Evolutionary conservation across 2,113 vertebrate species (phyloP).

Genomic region (Reinhardtius hippoglossoides): DNA sequence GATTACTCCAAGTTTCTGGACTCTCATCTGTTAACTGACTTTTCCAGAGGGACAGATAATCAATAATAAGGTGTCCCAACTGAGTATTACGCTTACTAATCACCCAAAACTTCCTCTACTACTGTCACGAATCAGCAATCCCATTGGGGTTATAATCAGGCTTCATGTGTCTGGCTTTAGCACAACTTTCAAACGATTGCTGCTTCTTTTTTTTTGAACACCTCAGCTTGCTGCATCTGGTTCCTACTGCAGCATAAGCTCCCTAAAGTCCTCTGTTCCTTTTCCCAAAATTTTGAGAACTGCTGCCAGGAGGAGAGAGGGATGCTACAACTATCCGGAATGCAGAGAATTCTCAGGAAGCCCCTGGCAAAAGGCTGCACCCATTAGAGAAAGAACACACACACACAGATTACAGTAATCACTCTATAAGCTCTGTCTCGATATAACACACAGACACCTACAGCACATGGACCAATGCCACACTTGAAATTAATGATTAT

Average conservation of each 20-base stretch:
- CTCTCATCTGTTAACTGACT: neutral
- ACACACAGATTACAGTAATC: constrained; percentile 29
- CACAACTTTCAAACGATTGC: neutral
- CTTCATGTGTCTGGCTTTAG: neutral
- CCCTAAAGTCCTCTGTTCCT: constrained; percentile 7
- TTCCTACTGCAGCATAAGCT: constrained; percentile 31
- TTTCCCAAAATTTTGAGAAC: constrained; percentile 30
- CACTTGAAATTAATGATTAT: constrained; percentile 3
- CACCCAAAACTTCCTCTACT: neutral
- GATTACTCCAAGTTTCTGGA: neutral
- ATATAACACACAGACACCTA: constrained; percentile 1
- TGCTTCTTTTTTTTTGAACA: neutral
- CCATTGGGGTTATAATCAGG: constrained; percentile 9
- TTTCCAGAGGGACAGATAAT: neutral
- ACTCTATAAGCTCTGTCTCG: constrained; percentile 6
- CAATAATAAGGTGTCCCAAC: neutral
- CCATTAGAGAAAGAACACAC: constrained; percentile 31
- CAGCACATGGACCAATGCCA: neutral
- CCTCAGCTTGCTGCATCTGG: constrained; percentile 32
- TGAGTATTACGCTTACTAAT: neutral
- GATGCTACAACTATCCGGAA: constrained; percentile 62
- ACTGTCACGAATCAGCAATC: no score
- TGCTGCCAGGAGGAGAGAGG: constrained; percentile 51
- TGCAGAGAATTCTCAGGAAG: constrained; percentile 66
- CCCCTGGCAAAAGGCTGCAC: constrained; percentile 59